Conservation (phyloP, 37 sponge, comb jelly and placozoan species). For the Lycopodina hypogea region DNA sequence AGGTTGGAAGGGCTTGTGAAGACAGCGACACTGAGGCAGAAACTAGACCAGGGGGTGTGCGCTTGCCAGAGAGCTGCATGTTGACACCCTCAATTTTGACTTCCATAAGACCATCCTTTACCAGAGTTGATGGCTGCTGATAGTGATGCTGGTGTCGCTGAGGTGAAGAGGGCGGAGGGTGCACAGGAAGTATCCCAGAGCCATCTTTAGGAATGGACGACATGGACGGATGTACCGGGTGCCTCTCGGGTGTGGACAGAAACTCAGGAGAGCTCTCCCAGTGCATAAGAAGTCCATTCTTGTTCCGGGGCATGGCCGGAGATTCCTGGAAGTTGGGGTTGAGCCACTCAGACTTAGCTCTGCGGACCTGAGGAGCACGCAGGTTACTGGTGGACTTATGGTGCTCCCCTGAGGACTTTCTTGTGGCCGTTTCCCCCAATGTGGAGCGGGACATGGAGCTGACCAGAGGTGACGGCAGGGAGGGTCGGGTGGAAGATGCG, state of each 20-base stretch:
- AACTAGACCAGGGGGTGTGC: neutral
- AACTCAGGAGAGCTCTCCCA: conserved; percentile 46
- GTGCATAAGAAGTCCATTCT: conserved; percentile 46
- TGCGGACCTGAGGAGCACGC: conserved; percentile 1
- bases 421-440: conserved; percentile 1
- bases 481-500: conserved; percentile 10
- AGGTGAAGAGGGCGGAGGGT: neutral
- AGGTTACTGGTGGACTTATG: neutral
- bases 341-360: conserved; percentile 34
- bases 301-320: neutral
- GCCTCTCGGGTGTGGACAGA: conserved; percentile 8
- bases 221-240: neutral
- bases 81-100: conserved; percentile 52
- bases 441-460: conserved; percentile 18
- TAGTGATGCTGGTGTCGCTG: neutral
- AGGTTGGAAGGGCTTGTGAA: no score
- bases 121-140: conserved; percentile 10
- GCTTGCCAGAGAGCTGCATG: conserved; percentile 1
- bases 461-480: conserved; percentile 48
- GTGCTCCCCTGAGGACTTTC: neutral
- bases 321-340: conserved; percentile 19
- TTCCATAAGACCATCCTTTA: conserved; percentile 15
- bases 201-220: neutral
- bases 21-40: neutral
- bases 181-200: neutral